phyloP scores from a whole-genome alignment of 2,888 invertebrate species.

The Helleia helle region DNA sequence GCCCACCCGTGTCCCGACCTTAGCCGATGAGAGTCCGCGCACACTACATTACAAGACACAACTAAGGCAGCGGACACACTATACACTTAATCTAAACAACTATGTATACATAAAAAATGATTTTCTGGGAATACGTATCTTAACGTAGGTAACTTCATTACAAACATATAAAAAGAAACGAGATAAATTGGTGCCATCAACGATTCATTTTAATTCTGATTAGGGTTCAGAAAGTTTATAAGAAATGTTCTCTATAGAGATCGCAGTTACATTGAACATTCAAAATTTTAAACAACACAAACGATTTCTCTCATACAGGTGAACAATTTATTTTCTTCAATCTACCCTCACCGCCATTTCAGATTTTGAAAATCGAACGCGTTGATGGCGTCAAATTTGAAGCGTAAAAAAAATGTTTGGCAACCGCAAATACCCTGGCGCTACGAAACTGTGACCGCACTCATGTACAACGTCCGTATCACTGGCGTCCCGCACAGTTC shows the following conservation, averaged over 20 bases:
- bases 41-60: constrained; percentile 15
- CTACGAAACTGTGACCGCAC: background rate
- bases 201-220: background rate
- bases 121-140: constrained; percentile 11
- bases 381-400: constrained; percentile 1
- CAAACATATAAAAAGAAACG: constrained; percentile 9
- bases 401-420: constrained; percentile 4
- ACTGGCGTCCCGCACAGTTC: constrained; percentile 5
- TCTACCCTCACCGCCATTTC: background rate
- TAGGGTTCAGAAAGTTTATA: background rate
- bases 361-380: background rate
- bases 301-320: background rate
- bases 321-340: background rate
- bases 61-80: constrained; percentile 19
- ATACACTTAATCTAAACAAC: constrained; percentile 12
- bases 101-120: constrained; percentile 10
- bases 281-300: background rate
- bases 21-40: constrained; percentile 10
- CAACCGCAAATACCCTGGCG: constrained; percentile 1
- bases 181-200: constrained; percentile 4
- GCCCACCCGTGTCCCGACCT: background rate
- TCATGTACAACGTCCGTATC: background rate
- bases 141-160: constrained; percentile 12
- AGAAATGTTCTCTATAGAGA: too few species aligned
- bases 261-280: too few species aligned